A percentile compares a stretch with the other conserved stretches of the same genome.
Conservation (phyloP, 2,113 vertebrate species). For the Cololabis saira region DNA sequence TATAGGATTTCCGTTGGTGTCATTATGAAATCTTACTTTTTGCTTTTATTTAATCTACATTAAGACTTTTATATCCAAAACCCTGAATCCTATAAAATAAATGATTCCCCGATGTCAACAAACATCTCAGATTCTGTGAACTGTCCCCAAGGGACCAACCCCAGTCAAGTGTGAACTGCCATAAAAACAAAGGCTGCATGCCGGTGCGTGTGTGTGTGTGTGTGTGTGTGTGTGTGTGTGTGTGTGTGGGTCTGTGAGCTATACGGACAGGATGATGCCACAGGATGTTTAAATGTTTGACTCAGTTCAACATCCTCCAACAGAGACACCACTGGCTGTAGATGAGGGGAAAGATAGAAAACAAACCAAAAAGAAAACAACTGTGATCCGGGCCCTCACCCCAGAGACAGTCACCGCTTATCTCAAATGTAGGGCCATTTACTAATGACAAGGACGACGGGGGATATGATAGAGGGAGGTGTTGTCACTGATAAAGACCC, state of each 20-base stretch:
- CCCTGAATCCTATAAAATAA: too few species aligned
- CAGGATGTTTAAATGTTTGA: slow-evolving; percentile 86
- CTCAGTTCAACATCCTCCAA: slow-evolving; percentile 84
- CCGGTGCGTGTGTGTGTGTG: slow-evolving; percentile 16
- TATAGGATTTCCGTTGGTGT: not conserved
- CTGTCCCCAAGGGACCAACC: slow-evolving; percentile 23
- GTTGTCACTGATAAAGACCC: slow-evolving; percentile 45
- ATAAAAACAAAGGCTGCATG: slow-evolving; percentile 43
- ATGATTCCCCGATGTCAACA: not conserved
- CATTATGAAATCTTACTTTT: not conserved
- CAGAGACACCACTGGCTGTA: slow-evolving; percentile 75
- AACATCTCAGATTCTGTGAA: slow-evolving; percentile 34
- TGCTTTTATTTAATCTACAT: not conserved
- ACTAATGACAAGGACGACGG: slow-evolving; percentile 67
- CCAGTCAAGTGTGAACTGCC: slow-evolving; percentile 65
- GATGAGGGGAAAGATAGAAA: slow-evolving; percentile 63
- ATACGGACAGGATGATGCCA: slow-evolving; percentile 62
- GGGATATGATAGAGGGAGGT: slow-evolving; percentile 46
- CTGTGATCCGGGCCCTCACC: slow-evolving; percentile 69
- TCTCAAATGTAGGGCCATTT: slow-evolving; percentile 72
- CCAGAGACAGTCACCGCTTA: slow-evolving; percentile 77
- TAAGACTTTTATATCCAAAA: too few species aligned
- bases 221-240: slow-evolving; percentile 32
- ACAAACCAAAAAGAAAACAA: slow-evolving; percentile 71
- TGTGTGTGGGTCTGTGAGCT: slow-evolving; percentile 16